Percentiles rank a stretch among this genome's conserved stretches.
Evolutionary conservation across 1,140 invertebrate species (phyloP).

Genomic region (Acromyrmex echinatior): DNA sequence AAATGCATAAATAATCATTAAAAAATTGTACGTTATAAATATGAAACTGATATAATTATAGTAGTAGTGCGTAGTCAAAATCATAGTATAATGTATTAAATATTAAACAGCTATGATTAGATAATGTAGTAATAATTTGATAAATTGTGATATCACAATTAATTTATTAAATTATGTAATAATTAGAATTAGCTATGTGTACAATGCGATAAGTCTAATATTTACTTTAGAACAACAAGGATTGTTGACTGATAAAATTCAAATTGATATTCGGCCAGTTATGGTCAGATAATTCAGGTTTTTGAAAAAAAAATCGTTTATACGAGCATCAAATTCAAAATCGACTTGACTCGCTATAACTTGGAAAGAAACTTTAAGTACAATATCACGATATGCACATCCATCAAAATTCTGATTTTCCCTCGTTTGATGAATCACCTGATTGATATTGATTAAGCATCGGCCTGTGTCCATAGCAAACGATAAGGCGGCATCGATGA

Average conservation of each 20-base stretch:
- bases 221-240: not conserved
- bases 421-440: slow-evolving; percentile 54
- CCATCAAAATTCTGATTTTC: slow-evolving; percentile 57
- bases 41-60: not conserved
- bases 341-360: slow-evolving; percentile 6
- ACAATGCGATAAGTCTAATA: not conserved
- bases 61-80: not conserved
- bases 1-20: not conserved
- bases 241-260: not conserved
- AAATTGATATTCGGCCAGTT: not conserved
- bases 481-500: slow-evolving; percentile 10
- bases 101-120: not conserved
- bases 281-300: not conserved
- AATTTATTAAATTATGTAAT: not conserved
- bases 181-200: not conserved
- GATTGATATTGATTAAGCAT: slow-evolving; percentile 53
- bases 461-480: not conserved
- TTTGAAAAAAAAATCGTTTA: not conserved
- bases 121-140: not conserved
- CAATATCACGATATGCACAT: slow-evolving; percentile 35
- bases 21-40: not conserved
- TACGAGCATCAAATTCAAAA: not conserved
- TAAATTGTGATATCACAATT: not conserved
- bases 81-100: not conserved
- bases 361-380: slow-evolving; percentile 21